Percentiles rank a stretch among this genome's conserved stretches.
These are phyloP conservation scores for Caranx ignobilis DNA, from an alignment of 2,113 vertebrate genomes.

Conservation along the genomic window DNA sequence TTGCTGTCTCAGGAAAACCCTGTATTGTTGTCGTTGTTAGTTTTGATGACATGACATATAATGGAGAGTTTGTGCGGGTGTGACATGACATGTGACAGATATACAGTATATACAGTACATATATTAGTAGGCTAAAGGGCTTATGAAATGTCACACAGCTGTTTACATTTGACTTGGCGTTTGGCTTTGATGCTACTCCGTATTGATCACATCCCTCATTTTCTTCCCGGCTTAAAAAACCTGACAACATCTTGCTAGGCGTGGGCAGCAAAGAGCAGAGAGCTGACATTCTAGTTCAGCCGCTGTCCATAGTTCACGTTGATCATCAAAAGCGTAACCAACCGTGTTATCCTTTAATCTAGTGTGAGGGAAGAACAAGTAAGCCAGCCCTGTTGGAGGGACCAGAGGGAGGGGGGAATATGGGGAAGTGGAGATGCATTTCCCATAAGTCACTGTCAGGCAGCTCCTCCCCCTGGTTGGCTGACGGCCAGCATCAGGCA, in stretches of 20 bases:
- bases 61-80: not conserved
- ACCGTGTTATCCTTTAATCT: constrained; percentile 50
- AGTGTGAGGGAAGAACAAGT: constrained; percentile 47
- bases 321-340: constrained; percentile 28
- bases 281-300: constrained; percentile 1
- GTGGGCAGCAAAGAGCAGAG: not conserved
- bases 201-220: not conserved
- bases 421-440: constrained; percentile 82
- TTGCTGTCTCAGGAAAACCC: not conserved
- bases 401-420: constrained; percentile 55
- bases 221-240: not conserved
- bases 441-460: constrained; percentile 82
- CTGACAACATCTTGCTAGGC: not conserved
- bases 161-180: not conserved
- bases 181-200: not conserved
- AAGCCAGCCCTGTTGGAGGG: constrained; percentile 29
- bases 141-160: constrained; percentile 36
- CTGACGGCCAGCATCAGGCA: constrained; percentile 60
- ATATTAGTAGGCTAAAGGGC: not conserved
- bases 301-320: constrained; percentile 18
- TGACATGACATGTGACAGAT: constrained; percentile 21
- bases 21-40: not conserved
- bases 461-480: constrained; percentile 69
- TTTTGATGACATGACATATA: not conserved
- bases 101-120: too few relatives aligned